phyloP scores from a whole-genome alignment of 1,140 invertebrate species.

The Mesaphorura yosii region DNA sequence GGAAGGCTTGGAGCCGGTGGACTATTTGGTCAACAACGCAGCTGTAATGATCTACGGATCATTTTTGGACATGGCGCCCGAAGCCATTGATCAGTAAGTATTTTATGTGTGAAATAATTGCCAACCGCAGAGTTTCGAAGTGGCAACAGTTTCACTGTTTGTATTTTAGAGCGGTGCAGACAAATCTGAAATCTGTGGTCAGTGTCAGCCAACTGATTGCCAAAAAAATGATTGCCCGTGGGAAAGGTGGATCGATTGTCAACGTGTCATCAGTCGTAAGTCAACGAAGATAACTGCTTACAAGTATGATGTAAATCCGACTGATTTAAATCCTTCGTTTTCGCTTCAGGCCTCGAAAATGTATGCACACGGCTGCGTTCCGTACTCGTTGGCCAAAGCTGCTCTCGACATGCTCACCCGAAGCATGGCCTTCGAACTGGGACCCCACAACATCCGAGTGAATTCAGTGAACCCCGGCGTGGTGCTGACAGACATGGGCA shows the following conservation, averaged over 20 bases:
- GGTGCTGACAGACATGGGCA: conserved; percentile 49
- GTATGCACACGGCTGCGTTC: conserved; percentile 2
- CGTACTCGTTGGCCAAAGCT: conserved; percentile 41
- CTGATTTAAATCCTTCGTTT: no score
- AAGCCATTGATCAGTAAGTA: conserved; percentile 52
- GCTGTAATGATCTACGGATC: conserved; percentile 46
- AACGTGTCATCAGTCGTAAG: conserved; percentile 63
- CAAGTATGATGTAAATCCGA: no score
- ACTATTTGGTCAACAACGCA: conserved; percentile 76
- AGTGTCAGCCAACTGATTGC: conserved; percentile 69
- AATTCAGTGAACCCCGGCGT: conserved; percentile 53
- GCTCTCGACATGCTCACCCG: conserved; percentile 56
- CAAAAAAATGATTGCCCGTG: conserved; percentile 55
- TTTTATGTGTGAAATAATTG: not conserved
- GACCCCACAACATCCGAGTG: conserved; percentile 45
- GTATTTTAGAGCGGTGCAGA: conserved; percentile 52
- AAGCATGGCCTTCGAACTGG: conserved; percentile 47
- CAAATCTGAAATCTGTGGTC: conserved; percentile 72
- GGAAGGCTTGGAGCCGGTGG: conserved; percentile 44
- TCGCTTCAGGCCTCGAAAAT: not conserved
- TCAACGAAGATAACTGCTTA: no score
- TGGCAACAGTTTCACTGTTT: conserved; percentile 9
- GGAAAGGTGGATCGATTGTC: conserved; percentile 63
- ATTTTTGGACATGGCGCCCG: conserved; percentile 51
- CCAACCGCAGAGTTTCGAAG: not conserved